Evolutionary conservation across 2,113 vertebrate species (phyloP).

Genomic region (Perca flavescens): DNA sequence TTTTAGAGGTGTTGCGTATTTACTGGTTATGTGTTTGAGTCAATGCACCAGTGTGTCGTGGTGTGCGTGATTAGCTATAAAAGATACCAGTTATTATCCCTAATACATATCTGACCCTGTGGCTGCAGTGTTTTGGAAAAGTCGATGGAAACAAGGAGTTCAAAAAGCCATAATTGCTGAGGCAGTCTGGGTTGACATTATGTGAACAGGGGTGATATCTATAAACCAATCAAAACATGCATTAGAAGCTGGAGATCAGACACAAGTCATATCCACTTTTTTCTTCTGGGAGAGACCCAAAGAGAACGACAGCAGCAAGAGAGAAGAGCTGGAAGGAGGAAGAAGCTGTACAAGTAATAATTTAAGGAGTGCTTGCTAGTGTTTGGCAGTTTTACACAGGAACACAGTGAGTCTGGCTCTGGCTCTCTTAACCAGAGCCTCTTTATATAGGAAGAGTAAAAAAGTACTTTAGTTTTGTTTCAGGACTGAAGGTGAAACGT

Average conservation of each 20-base stretch:
- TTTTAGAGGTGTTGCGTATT: slow-evolving; percentile 34
- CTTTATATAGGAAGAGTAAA: neutral
- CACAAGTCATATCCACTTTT: slow-evolving; percentile 47
- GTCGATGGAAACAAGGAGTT: slow-evolving; percentile 49
- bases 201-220: slow-evolving; percentile 10
- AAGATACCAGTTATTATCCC: slow-evolving; percentile 38
- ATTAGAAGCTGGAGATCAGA: slow-evolving; percentile 50
- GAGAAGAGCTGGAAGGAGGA: neutral
- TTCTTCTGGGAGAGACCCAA: slow-evolving; percentile 36
- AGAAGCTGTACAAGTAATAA: slow-evolving; percentile 7
- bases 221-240: slow-evolving; percentile 31
- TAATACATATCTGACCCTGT: slow-evolving; percentile 41
- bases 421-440: neutral
- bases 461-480: neutral
- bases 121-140: slow-evolving; percentile 45
- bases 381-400: slow-evolving; percentile 16
- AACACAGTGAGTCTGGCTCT: neutral
- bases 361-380: slow-evolving; percentile 3
- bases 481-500: neutral
- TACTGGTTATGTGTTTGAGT: slow-evolving; percentile 15
- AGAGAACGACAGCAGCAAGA: slow-evolving; percentile 1
- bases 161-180: slow-evolving; percentile 45
- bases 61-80: slow-evolving; percentile 36
- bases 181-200: slow-evolving; percentile 32
- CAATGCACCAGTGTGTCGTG: neutral